Conservation (phyloP, 2,888 invertebrate species). For the Leptopilina drosophilae region DNA sequence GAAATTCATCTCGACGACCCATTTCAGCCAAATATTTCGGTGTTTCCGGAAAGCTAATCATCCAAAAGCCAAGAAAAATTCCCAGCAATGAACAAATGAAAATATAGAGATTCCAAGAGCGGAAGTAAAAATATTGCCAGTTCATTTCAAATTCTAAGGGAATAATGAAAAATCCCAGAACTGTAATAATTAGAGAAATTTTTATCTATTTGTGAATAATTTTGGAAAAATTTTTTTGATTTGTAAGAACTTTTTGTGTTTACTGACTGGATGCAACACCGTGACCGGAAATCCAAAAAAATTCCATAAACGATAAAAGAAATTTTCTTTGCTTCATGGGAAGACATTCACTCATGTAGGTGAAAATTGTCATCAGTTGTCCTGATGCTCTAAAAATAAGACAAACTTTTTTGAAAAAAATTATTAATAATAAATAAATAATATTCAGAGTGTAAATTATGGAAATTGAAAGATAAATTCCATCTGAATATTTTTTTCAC, state of each 20-base stretch:
- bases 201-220: neutral
- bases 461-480: constrained; percentile 66
- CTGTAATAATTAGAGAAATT: constrained; percentile 73
- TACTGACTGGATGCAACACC: constrained; percentile 83
- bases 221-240: neutral
- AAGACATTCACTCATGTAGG: constrained; percentile 89
- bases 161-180: constrained; percentile 87
- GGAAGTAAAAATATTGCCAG: constrained; percentile 81
- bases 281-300: constrained; percentile 88
- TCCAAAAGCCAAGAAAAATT: constrained; percentile 82
- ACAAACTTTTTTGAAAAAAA: constrained; percentile 65
- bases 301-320: constrained; percentile 89
- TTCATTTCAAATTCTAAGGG: constrained; percentile 82
- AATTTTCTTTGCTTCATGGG: constrained; percentile 86
- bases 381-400: constrained; percentile 83
- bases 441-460: too few species aligned
- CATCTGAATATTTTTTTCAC: too few species aligned
- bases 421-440: constrained; percentile 75
- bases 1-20: constrained; percentile 85
- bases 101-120: constrained; percentile 90
- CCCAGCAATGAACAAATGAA: constrained; percentile 85
- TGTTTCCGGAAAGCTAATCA: constrained; percentile 86
- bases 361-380: constrained; percentile 87
- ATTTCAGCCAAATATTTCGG: constrained; percentile 89
- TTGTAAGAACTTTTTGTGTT: constrained; percentile 52